Evolutionary conservation across 1,140 invertebrate species (phyloP).

Genomic region (Lethrus apterus): DNA sequence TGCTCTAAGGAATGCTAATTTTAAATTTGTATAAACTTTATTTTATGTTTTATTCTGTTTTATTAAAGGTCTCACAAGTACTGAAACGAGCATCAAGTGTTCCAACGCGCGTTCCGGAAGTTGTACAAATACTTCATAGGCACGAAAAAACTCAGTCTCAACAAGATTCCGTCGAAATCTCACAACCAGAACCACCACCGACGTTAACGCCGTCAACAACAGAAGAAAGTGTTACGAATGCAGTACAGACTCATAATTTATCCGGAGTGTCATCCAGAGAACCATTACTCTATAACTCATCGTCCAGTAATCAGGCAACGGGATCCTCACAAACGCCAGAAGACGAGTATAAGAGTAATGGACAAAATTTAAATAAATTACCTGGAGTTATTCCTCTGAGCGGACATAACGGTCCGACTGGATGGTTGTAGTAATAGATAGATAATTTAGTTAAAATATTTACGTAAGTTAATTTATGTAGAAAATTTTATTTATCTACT

Average conservation of each 20-base stretch:
- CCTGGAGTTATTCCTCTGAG: conserved; percentile 56
- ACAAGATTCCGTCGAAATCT: conserved; percentile 43
- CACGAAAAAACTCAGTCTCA: conserved; percentile 45
- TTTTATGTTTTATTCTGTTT: background rate
- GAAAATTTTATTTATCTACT: background rate
- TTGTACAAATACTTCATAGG: conserved; percentile 34
- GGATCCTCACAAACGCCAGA: conserved; percentile 40
- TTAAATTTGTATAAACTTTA: background rate
- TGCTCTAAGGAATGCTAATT: too few relatives aligned
- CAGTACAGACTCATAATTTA: conserved; percentile 22
- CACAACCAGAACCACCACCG: conserved; percentile 17
- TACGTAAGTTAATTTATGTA: background rate
- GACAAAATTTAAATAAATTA: conserved; percentile 43
- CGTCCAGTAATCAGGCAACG: conserved; percentile 36
- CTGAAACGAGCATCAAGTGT: conserved; percentile 57
- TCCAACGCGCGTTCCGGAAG: conserved; percentile 47
- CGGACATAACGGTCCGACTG: conserved; percentile 52
- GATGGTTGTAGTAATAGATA: conserved; percentile 47
- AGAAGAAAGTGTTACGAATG: conserved; percentile 41
- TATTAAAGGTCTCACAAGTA: conserved; percentile 32
- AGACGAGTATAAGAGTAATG: conserved; percentile 32
- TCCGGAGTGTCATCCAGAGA: conserved; percentile 36
- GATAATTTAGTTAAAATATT: conserved; percentile 6
- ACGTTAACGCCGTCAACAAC: conserved; percentile 47
- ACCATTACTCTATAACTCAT: conserved; percentile 38